A percentile compares a stretch with the other conserved stretches of the same genome.
These are phyloP conservation scores for Nipponia nippon DNA, from an alignment of 2,113 vertebrate species.

Conservation along the genomic window DNA sequence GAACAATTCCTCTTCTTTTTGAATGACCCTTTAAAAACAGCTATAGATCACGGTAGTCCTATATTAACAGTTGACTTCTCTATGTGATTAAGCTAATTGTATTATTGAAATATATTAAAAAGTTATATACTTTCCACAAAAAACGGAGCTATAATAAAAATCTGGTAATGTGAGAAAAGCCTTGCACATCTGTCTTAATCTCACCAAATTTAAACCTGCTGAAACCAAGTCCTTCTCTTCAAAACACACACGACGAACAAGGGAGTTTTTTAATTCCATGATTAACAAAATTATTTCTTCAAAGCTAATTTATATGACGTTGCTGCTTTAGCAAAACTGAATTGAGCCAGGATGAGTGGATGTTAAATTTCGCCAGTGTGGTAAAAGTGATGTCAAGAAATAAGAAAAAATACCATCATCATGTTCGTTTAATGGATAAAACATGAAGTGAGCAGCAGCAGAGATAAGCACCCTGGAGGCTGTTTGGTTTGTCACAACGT, in stretches of 20 bases:
- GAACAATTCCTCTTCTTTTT: background rate
- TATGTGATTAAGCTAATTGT: background rate
- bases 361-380: background rate
- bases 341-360: background rate
- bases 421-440: slow-evolving; percentile 13
- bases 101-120: background rate
- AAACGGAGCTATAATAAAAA: background rate
- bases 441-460: background rate
- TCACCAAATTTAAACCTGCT: slow-evolving; percentile 45
- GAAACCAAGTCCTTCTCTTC: slow-evolving; percentile 41
- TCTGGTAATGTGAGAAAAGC: background rate
- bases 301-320: slow-evolving; percentile 55
- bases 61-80: background rate
- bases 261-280: slow-evolving; percentile 3
- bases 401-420: background rate
- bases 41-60: background rate
- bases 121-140: background rate
- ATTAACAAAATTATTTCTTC: slow-evolving; percentile 67
- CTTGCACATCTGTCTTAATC: background rate
- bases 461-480: slow-evolving; percentile 21
- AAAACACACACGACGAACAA: slow-evolving; percentile 27
- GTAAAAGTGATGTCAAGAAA: slow-evolving; percentile 13
- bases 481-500: slow-evolving; percentile 19
- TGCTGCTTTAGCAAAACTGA: slow-evolving; percentile 23
- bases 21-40: slow-evolving; percentile 1